Percentiles rank a stretch among this genome's conserved stretches.
These are phyloP conservation scores for Schizotus pectinicornis DNA, from an alignment of 2,888 invertebrate species.

Conservation along the genomic window DNA sequence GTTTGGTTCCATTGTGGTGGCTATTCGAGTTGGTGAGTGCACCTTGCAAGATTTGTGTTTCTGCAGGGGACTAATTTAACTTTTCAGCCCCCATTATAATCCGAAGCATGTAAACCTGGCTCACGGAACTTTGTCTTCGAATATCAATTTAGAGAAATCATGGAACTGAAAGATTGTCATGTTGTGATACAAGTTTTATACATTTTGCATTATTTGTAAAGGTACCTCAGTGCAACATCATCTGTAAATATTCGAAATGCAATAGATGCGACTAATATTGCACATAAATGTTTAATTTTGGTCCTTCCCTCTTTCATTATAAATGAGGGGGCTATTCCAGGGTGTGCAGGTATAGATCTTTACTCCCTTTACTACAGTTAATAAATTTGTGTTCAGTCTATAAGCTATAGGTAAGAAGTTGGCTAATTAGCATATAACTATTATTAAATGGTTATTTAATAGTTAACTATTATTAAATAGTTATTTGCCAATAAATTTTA, in stretches of 20 bases:
- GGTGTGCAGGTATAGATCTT: too few relatives aligned
- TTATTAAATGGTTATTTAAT: too few relatives aligned
- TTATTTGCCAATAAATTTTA: too few relatives aligned
- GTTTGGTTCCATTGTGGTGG: constrained; percentile 38
- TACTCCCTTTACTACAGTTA: too few relatives aligned
- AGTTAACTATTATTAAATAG: too few relatives aligned
- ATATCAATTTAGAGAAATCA: constrained; percentile 3
- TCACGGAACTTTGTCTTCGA: not conserved
- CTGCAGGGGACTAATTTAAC: not conserved
- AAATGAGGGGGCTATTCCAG: too few relatives aligned
- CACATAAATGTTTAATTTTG: constrained; percentile 2
- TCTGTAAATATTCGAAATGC: constrained; percentile 25
- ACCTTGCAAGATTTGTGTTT: not conserved
- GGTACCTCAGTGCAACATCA: not conserved
- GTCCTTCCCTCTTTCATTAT: too few relatives aligned
- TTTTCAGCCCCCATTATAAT: not conserved
- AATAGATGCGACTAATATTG: constrained; percentile 23
- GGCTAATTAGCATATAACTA: too few relatives aligned
- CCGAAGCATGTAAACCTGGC: not conserved
- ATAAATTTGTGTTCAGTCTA: too few relatives aligned
- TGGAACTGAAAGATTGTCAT: constrained; percentile 16
- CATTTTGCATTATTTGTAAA: constrained; percentile 41
- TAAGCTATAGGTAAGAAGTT: too few relatives aligned
- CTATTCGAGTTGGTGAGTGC: constrained; percentile 43
- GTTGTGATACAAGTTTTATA: constrained; percentile 37